Conservation (phyloP, 2,888 invertebrate species). For the Corbicula japonica region DNA sequence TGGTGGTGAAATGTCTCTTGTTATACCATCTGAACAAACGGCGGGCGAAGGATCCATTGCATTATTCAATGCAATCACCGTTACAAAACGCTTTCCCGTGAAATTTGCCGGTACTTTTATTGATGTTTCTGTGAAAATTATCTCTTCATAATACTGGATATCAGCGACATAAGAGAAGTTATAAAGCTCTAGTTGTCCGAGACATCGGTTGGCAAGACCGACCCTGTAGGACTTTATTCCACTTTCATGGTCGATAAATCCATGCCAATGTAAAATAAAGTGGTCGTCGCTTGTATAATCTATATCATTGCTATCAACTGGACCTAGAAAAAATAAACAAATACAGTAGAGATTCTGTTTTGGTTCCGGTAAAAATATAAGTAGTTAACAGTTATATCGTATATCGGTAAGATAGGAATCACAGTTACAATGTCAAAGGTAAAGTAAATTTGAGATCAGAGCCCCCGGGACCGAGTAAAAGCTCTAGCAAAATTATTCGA, state of each 20-base stretch:
- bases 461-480: too few species aligned
- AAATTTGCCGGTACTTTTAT: neutral
- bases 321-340: slow-evolving; percentile 27
- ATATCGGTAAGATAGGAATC: too few species aligned
- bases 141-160: neutral
- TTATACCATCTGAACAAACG: neutral
- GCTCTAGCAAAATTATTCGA: too few species aligned
- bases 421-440: too few species aligned
- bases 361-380: too few species aligned
- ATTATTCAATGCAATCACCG: neutral
- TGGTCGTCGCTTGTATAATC: slow-evolving; percentile 63
- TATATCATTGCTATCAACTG: slow-evolving; percentile 54
- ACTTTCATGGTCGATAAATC: slow-evolving; percentile 75
- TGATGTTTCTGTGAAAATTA: neutral
- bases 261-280: slow-evolving; percentile 64
- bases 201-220: slow-evolving; percentile 57
- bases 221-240: slow-evolving; percentile 65
- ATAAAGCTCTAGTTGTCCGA: slow-evolving; percentile 31
- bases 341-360: too few species aligned
- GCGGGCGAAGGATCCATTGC: neutral
- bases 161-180: neutral
- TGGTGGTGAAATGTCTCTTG: neutral
- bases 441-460: too few species aligned
- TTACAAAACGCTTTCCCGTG: too few species aligned
- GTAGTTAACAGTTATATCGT: too few species aligned